phyloP scores from a whole-genome alignment of 2,113 vertebrate genomes.

The Pangasianodon hypophthalmus region DNA sequence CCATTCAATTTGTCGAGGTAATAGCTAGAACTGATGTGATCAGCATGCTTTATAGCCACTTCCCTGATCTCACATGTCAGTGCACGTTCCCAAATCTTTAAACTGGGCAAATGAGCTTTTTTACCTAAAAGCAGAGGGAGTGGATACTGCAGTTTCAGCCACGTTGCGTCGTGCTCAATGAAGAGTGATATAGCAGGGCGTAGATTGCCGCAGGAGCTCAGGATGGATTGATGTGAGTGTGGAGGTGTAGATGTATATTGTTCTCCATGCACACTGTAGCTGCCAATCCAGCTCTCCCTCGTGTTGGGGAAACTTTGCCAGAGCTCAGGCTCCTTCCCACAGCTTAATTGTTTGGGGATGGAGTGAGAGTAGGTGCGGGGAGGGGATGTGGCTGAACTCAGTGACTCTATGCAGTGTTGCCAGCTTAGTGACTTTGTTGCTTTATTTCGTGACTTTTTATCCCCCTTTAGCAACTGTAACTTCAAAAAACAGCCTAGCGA shows the following conservation, averaged over 20 bases:
- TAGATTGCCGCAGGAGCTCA: constrained; percentile 46
- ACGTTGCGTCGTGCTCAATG: constrained; percentile 6
- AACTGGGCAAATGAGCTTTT: constrained; percentile 8
- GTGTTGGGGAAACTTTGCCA: constrained; percentile 45
- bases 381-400: constrained; percentile 40
- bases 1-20: neutral
- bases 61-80: constrained; percentile 12
- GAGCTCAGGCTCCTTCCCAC: constrained; percentile 21
- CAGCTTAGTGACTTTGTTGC: neutral
- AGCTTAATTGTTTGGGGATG: constrained; percentile 53
- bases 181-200: constrained; percentile 17
- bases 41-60: neutral
- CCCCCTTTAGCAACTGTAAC: neutral
- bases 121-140: neutral
- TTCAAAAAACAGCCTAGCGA: neutral
- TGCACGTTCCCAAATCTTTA: neutral
- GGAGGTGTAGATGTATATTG: constrained; percentile 52
- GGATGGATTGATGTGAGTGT: constrained; percentile 53
- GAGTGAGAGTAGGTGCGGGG: constrained; percentile 12
- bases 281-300: constrained; percentile 36
- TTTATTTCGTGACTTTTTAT: neutral
- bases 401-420: constrained; percentile 16
- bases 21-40: neutral
- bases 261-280: constrained; percentile 35
- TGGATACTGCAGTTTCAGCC: constrained; percentile 31